A percentile compares a stretch with the other conserved stretches of the same genome.
Evolutionary conservation across 1,140 invertebrate species (phyloP).

Genomic region (Ceratina japonica): DNA sequence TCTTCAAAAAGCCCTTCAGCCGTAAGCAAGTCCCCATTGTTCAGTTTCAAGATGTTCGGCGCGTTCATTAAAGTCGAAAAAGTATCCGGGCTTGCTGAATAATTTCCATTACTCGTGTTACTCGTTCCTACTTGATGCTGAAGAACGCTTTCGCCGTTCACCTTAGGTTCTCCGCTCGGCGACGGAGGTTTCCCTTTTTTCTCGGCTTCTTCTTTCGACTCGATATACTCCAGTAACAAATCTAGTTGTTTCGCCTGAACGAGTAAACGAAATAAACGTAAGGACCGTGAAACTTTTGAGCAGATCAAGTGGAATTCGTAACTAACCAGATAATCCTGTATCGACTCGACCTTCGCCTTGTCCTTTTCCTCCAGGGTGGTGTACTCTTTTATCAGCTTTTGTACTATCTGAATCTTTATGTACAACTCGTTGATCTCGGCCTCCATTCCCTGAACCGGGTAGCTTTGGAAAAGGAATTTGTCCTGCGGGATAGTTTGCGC

Average conservation of each 20-base stretch:
- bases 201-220: conserved; percentile 47
- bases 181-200: conserved; percentile 12
- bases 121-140: conserved; percentile 28
- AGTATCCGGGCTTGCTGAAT: neutral
- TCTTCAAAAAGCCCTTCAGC: neutral
- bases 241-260: conserved; percentile 55
- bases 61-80: conserved; percentile 7
- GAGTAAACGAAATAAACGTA: neutral
- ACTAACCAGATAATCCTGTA: conserved; percentile 68
- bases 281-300: neutral
- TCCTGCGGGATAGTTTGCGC: neutral
- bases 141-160: neutral
- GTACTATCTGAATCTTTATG: conserved; percentile 58
- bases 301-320: neutral
- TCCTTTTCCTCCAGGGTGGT: conserved; percentile 52
- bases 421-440: conserved; percentile 47
- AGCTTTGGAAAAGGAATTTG: conserved; percentile 55
- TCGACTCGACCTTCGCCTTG: conserved; percentile 61
- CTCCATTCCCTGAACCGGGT: neutral
- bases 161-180: neutral
- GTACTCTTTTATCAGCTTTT: conserved; percentile 64
- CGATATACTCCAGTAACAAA: conserved; percentile 55
- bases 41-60: neutral
- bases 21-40: neutral
- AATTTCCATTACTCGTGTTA: conserved; percentile 31